These are phyloP conservation scores for Drosophila asahinai DNA, from an alignment of 1,140 invertebrate genomes.

Conservation along the genomic window DNA sequence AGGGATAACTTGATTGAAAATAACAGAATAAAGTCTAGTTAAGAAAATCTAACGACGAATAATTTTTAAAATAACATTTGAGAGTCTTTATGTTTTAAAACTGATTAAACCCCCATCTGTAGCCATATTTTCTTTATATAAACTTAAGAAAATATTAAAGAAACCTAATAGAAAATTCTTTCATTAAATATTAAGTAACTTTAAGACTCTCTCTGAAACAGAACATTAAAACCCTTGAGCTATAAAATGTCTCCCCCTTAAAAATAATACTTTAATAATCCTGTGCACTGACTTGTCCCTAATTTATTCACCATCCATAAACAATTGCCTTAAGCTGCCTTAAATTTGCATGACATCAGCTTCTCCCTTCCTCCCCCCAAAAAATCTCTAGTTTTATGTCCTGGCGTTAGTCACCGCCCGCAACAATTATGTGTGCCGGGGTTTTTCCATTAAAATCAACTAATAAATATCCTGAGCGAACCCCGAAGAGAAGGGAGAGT, in stretches of 20 bases:
- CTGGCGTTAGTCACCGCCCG: conserved; percentile 34
- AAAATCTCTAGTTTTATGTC: conserved; percentile 53
- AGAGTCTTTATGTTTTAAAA: too few relatives aligned
- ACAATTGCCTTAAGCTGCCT: conserved; percentile 29
- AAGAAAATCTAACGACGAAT: too few relatives aligned
- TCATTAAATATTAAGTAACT: not conserved
- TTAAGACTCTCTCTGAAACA: too few relatives aligned
- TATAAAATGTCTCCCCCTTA: not conserved
- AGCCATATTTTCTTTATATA: not conserved
- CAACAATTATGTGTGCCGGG: conserved; percentile 55
- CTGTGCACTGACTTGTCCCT: not conserved
- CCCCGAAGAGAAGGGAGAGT: not conserved
- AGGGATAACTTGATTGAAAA: too few relatives aligned
- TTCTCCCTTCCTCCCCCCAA: not conserved
- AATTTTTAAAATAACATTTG: too few relatives aligned
- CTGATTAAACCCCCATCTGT: not conserved
- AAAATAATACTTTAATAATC: conserved; percentile 5
- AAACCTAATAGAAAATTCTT: too few relatives aligned
- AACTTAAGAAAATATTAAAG: not conserved
- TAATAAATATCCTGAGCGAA: conserved; percentile 67
- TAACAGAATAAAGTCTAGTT: too few relatives aligned
- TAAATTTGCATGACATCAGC: conserved; percentile 45
- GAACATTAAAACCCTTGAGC: not conserved
- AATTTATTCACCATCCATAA: conserved; percentile 33
- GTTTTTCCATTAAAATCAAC: conserved; percentile 75